phyloP scores from a whole-genome alignment of 2,888 invertebrate genomes.

The Amblyteles armatorius region DNA sequence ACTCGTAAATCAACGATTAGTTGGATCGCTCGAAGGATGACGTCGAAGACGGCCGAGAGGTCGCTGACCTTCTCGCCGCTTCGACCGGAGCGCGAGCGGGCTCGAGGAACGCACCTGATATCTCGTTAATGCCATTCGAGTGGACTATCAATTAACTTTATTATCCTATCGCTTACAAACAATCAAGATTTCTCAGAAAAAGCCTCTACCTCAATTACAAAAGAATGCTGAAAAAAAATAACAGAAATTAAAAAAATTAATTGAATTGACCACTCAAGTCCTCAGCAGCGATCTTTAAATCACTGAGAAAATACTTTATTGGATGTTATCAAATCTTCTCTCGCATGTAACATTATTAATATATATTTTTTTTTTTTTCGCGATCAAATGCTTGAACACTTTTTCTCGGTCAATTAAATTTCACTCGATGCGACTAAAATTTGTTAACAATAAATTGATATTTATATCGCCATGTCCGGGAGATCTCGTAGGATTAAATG shows the following conservation, averaged over 20 bases:
- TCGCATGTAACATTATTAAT: no score
- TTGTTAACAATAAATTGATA: no score
- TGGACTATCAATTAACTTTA: neutral
- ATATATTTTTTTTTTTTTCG: no score
- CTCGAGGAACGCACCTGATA: neutral
- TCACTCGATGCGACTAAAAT: no score
- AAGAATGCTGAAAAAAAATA: neutral
- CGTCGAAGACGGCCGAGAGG: slow-evolving; percentile 17
- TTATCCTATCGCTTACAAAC: neutral
- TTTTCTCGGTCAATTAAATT: no score
- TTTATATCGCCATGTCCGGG: no score
- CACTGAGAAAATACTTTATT: no score
- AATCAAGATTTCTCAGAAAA: neutral
- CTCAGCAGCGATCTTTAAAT: no score
- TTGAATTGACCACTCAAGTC: no score
- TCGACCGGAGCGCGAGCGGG: neutral
- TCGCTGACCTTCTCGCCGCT: neutral
- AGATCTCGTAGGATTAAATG: no score
- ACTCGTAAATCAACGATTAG: slow-evolving; percentile 49
- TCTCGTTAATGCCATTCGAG: neutral
- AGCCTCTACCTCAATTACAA: neutral
- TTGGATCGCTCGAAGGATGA: slow-evolving; percentile 9
- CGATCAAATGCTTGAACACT: no score
- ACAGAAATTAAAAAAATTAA: neutral
- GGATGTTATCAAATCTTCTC: no score